A percentile compares a stretch with the other conserved stretches of the same genome.
Evolutionary conservation across 2,888 invertebrate species (phyloP).

Genomic region (Rugalucina vietnamica): DNA sequence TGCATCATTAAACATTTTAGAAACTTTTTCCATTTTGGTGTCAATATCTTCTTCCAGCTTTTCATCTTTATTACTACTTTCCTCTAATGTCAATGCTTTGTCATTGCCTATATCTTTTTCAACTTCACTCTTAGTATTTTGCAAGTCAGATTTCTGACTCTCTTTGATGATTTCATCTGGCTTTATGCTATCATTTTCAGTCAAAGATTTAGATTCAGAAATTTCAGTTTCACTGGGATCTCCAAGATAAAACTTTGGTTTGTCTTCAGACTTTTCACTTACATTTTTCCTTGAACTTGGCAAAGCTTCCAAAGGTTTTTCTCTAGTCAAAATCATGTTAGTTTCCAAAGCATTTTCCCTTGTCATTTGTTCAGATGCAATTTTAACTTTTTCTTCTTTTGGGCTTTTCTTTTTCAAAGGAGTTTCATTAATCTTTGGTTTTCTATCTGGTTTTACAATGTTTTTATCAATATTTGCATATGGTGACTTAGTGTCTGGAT

Average conservation of each 20-base stretch:
- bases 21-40: not conserved
- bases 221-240: not conserved
- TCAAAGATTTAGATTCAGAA: not conserved
- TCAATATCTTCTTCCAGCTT: not conserved
- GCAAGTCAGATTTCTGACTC: not conserved
- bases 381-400: not conserved
- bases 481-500: conserved; percentile 15
- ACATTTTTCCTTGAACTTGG: not conserved
- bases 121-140: not conserved
- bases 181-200: not conserved
- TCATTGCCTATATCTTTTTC: not conserved
- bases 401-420: not conserved
- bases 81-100: not conserved
- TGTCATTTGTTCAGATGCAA: not conserved
- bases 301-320: not conserved
- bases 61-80: not conserved
- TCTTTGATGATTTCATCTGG: not conserved
- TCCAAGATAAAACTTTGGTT: not conserved
- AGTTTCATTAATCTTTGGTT: not conserved
- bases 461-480: not conserved
- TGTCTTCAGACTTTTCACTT: not conserved
- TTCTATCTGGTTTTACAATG: not conserved
- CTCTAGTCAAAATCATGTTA: not conserved
- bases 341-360: not conserved
- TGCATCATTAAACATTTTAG: not conserved